These are phyloP conservation scores for Amphiura filiformis DNA, from an alignment of 35 echinoderm and acorn worm genomes.

Conservation along the genomic window DNA sequence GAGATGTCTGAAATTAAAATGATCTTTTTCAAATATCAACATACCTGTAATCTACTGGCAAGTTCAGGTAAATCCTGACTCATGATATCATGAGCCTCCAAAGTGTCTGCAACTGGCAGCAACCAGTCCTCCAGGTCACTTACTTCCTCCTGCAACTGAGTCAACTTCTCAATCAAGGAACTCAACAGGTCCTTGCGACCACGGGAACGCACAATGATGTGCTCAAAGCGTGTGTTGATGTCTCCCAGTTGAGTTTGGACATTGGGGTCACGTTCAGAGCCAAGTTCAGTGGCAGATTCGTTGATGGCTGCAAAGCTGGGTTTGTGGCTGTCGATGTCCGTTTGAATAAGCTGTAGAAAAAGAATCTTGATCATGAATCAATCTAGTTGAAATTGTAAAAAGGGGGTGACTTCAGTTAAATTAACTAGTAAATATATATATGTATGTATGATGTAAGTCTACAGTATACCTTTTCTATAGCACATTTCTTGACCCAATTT, in stretches of 20 bases:
- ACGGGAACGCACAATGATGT: constrained; percentile 66
- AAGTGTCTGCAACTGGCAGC: constrained; percentile 59
- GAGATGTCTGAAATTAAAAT: too few relatives aligned
- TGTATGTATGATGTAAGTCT: too few relatives aligned
- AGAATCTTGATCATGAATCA: background rate
- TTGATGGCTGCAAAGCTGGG: constrained; percentile 90
- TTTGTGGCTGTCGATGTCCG: constrained; percentile 98
- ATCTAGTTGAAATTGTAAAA: background rate
- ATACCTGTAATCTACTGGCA: constrained; percentile 82
- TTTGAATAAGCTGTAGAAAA: constrained; percentile 77
- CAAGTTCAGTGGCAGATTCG: constrained; percentile 72
- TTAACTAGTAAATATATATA: too few relatives aligned
- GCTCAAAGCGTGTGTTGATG: constrained; percentile 86
- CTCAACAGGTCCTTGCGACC: constrained; percentile 73
- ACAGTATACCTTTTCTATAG: too few relatives aligned
- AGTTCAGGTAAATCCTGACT: constrained; percentile 80
- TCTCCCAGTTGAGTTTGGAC: constrained; percentile 90
- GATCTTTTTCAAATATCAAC: too few relatives aligned
- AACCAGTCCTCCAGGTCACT: constrained; percentile 83
- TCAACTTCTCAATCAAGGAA: constrained; percentile 67
- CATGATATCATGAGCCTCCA: constrained; percentile 77
- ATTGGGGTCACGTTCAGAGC: constrained; percentile 80
- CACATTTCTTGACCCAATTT: too few relatives aligned
- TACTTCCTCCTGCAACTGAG: constrained; percentile 62
- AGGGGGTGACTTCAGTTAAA: too few relatives aligned